Base-by-base conservation (phyloP, 2,888 invertebrate species). In the Polia nebulosa region DNA sequence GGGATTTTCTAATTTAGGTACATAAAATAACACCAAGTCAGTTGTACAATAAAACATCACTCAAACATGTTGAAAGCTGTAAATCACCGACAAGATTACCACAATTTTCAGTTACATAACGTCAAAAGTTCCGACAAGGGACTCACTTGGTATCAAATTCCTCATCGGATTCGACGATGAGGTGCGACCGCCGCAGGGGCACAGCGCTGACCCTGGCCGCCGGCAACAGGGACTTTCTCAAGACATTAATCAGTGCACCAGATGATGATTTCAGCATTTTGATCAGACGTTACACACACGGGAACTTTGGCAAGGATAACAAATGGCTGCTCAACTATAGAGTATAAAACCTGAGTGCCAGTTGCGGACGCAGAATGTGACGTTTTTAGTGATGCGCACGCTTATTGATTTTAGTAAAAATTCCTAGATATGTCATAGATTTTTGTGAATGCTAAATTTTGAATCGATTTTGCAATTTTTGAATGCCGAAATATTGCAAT, bases 141-240 rank as follows among this genome's bases (percentile, higher is more conserved):
- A 45, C 93, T 95, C 94, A 96, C 94, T 97, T 97, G 84, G 96
- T 94, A 93, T 99, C 98, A 93, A 99, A 98, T 88, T 98, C 97
- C 88, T 98, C 98, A 78, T 98, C 98, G 45, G 97, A 97, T 93
- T 98, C 98, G 29, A 96, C 96, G 91, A 15, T 93, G 95, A 13
- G 96, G 83, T 96, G 96, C 39, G 92, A 62, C 73, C 87, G 88
- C 62, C 95, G 89, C 60, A 90, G 88, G 22, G 92, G 86, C 45
- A 91, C 90, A 63, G 92, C 91, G 84, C 88, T 90, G 70, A 89
- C 90, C 86, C 92, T 93, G 34, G 88, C 88, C 1, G 92, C 81
- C 9, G 95, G 93, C 49, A 90, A 80, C 81, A 95, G 81, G 73
- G 95, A 92, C 83, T 90, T 92, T 85, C 90, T 95, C 72, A 95